Conservation (phyloP, 2,797 vertebrate genomes). For the Sebastes itinus region DNA sequence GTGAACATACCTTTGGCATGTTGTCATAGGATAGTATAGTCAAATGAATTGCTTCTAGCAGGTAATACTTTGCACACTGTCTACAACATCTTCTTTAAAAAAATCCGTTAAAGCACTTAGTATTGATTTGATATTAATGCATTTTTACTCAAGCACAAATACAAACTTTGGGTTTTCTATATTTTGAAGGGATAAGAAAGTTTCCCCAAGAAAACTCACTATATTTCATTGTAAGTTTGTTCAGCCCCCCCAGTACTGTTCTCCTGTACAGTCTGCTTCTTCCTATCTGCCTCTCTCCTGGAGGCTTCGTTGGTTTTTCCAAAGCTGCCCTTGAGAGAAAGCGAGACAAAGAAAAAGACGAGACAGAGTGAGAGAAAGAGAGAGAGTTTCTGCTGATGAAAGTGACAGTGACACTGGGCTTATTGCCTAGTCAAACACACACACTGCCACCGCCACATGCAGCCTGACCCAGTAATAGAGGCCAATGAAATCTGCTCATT, state of each 20-base stretch:
- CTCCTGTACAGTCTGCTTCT: not conserved
- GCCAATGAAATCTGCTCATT: conserved; percentile 75
- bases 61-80: not conserved
- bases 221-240: not conserved
- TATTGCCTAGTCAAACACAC: conserved; percentile 79
- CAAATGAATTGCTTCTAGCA: not conserved
- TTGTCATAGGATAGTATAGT: not conserved
- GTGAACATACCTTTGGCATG: not conserved
- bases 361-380: not conserved
- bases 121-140: not conserved
- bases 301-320: not conserved
- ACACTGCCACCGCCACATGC: conserved; percentile 48
- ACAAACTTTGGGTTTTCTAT: not conserved
- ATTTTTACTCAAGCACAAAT: not conserved
- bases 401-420: conserved; percentile 76
- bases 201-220: not conserved
- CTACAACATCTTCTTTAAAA: not conserved
- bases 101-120: not conserved
- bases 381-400: conserved; percentile 58
- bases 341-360: conserved; percentile 6
- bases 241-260: not conserved
- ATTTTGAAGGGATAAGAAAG: not conserved
- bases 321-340: conserved; percentile 12
- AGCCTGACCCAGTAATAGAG: conserved; percentile 69
- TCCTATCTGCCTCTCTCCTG: not conserved